phyloP scores from a whole-genome alignment of 2,797 vertebrate genomes.

The Odontamblyopus lacepedii region DNA sequence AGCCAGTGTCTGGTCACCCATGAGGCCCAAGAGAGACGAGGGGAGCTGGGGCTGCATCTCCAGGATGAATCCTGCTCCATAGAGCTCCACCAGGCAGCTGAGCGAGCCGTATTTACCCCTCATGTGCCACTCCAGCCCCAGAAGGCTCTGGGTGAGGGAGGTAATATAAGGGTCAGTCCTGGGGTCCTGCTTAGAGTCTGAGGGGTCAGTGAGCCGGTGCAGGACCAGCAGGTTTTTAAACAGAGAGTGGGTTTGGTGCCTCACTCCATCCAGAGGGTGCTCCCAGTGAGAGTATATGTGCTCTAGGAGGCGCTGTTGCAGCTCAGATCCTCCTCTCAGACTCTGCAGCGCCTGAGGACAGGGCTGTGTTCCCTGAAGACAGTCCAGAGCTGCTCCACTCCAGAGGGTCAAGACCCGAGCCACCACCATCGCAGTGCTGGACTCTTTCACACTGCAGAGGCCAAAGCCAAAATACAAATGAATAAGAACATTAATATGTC shows the following conservation, averaged over 20 bases:
- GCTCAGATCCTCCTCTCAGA: constrained; percentile 78
- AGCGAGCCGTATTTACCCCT: constrained; percentile 90
- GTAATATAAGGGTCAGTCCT: constrained; percentile 79
- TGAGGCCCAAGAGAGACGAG: constrained; percentile 82
- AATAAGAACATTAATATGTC: background rate
- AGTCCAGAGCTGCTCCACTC: constrained; percentile 85
- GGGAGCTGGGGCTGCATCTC: constrained; percentile 82
- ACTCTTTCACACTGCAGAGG: constrained; percentile 86
- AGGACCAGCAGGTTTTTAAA: constrained; percentile 89
- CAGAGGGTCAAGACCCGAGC: constrained; percentile 87
- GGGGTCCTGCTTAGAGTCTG: constrained; percentile 39
- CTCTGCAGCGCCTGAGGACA: constrained; percentile 69
- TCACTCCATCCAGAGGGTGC: constrained; percentile 91
- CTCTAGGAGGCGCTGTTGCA: constrained; percentile 80
- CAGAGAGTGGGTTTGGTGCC: constrained; percentile 88
- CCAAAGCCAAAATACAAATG: background rate
- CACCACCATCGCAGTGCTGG: constrained; percentile 86
- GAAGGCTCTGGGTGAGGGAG: constrained; percentile 77
- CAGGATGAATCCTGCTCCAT: constrained; percentile 83
- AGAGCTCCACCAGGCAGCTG: constrained; percentile 85
- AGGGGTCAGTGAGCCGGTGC: constrained; percentile 66
- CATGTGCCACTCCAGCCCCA: constrained; percentile 91
- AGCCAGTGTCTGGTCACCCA: constrained; percentile 91
- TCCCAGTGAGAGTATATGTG: constrained; percentile 96
- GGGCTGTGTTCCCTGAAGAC: constrained; percentile 63